Evolutionary conservation across 2,797 vertebrate genomes (phyloP).

Genomic region (Pelochelys cantorii): DNA sequence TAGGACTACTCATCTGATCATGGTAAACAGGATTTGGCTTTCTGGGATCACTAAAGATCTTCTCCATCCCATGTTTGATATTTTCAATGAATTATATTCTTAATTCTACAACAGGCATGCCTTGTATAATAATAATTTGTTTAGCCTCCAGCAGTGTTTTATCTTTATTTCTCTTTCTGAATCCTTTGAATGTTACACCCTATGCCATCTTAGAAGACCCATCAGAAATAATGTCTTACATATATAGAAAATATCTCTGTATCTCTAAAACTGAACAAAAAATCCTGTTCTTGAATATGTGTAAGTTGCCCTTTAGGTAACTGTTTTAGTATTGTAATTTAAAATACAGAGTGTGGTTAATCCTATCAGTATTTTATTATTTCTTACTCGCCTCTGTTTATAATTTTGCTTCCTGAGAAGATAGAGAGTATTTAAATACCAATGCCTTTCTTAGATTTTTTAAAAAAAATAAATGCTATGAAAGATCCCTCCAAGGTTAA

Average conservation of each 20-base stretch:
- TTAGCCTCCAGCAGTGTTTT: not conserved
- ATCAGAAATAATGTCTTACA: not conserved
- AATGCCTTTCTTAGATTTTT: conserved; percentile 65
- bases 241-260: not conserved
- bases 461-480: conserved; percentile 76
- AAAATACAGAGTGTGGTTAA: conserved; percentile 43
- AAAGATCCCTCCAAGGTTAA: conserved; percentile 80
- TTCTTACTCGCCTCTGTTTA: conserved; percentile 60
- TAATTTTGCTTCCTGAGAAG: conserved; percentile 56
- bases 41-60: not conserved
- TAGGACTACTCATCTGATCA: not conserved
- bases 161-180: not conserved
- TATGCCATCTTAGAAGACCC: not conserved
- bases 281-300: not conserved
- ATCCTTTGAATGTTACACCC: not conserved
- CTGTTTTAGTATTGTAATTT: conserved; percentile 59
- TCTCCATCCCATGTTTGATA: not conserved
- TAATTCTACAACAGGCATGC: not conserved
- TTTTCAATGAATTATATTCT: not conserved
- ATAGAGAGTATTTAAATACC: conserved; percentile 75
- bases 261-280: not conserved
- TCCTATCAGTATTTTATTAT: conserved; percentile 63
- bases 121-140: not conserved
- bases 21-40: not conserved
- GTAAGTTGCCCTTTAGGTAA: conserved; percentile 17